These are phyloP conservation scores for Clamator glandarius DNA, from an alignment of 2,797 vertebrate species.

Conservation along the genomic window DNA sequence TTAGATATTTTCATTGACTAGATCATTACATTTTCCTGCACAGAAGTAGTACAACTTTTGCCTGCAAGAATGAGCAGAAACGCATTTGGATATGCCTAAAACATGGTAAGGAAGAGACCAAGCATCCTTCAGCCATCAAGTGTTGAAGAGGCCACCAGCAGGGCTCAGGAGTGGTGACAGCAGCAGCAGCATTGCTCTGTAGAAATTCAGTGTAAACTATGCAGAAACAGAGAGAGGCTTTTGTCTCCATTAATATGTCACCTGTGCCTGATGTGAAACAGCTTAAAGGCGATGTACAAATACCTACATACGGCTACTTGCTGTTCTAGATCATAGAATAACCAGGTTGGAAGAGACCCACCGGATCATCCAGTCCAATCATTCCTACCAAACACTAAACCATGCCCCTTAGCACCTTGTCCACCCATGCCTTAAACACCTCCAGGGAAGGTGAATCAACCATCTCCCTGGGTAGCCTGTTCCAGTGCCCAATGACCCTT, in stretches of 20 bases:
- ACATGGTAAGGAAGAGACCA: neutral
- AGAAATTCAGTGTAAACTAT: neutral
- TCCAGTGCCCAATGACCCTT: too few relatives aligned
- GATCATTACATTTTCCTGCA: neutral
- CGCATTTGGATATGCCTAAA: neutral
- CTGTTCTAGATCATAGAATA: too few relatives aligned
- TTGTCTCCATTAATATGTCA: neutral
- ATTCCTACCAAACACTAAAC: too few relatives aligned
- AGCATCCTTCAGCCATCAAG: neutral
- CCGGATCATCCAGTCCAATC: too few relatives aligned
- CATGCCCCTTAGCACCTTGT: too few relatives aligned
- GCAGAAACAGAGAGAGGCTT: neutral
- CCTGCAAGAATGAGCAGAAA: neutral
- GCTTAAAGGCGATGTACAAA: neutral
- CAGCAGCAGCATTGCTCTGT: neutral
- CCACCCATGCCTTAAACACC: too few relatives aligned
- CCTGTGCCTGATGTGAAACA: neutral
- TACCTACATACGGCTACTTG: neutral
- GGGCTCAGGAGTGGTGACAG: neutral
- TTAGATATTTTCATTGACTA: neutral
- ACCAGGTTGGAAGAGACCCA: too few relatives aligned
- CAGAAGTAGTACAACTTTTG: neutral
- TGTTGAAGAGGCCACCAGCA: neutral
- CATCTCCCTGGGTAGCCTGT: too few relatives aligned
- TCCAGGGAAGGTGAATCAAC: too few relatives aligned